Percentiles rank a stretch among this genome's conserved stretches.
Conservation (phyloP, 2,797 vertebrate genomes). For the Hoplostethus mediterraneus region DNA sequence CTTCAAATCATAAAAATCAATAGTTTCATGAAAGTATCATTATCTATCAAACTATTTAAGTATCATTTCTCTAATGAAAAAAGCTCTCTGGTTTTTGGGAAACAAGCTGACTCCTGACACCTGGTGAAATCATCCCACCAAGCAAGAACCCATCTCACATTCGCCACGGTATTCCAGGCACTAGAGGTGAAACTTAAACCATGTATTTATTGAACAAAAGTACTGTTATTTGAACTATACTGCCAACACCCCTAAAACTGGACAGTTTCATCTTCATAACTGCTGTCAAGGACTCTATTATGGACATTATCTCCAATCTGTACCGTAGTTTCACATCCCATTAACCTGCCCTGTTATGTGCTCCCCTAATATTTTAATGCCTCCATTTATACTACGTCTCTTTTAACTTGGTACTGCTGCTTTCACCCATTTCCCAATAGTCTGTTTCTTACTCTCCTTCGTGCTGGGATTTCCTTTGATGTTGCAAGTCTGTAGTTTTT, state of each 20-base stretch:
- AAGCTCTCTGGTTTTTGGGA: neutral
- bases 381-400: slow-evolving; percentile 27
- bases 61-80: neutral
- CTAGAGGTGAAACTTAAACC: neutral
- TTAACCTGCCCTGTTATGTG: slow-evolving; percentile 21
- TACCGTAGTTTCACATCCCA: slow-evolving; percentile 37
- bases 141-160: neutral
- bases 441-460: slow-evolving; percentile 14
- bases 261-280: slow-evolving; percentile 4
- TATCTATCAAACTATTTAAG: neutral
- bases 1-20: neutral
- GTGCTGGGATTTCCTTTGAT: neutral
- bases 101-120: neutral
- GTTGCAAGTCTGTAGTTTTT: too few species aligned
- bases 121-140: neutral
- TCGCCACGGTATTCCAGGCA: neutral
- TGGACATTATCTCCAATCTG: slow-evolving; percentile 15
- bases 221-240: neutral
- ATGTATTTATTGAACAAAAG: neutral
- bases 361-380: slow-evolving; percentile 15
- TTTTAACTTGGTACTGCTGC: slow-evolving; percentile 22
- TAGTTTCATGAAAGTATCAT: neutral
- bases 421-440: neutral
- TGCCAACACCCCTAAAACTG: neutral
- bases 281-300: slow-evolving; percentile 12